A percentile compares a stretch with the other conserved stretches of the same genome.
Conservation (phyloP, 2,113 vertebrate genomes). For the Tenrec ecaudatus region DNA sequence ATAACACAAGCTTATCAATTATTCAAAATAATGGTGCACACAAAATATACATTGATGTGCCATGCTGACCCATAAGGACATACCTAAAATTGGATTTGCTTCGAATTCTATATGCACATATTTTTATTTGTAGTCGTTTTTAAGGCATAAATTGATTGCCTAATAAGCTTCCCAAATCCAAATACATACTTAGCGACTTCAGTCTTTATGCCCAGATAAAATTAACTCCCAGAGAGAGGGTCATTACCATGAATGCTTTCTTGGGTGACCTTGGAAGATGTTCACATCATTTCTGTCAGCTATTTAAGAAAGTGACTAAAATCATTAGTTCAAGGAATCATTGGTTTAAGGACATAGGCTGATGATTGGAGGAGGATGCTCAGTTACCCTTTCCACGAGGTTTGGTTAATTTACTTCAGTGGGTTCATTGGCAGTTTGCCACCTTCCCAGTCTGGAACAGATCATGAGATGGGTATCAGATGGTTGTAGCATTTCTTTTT, state of each 20-base stretch:
- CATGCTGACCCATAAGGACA: not conserved
- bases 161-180: not conserved
- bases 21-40: not conserved
- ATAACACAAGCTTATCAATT: too few species aligned
- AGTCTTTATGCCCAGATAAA: not conserved
- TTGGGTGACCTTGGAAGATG: not conserved
- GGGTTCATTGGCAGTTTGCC: not conserved
- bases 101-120: not conserved
- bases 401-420: not conserved
- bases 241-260: not conserved
- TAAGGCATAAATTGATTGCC: not conserved
- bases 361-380: not conserved
- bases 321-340: not conserved
- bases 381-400: not conserved
- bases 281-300: not conserved
- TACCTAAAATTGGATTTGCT: not conserved
- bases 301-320: not conserved
- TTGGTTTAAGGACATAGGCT: not conserved
- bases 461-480: not conserved
- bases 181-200: not conserved
- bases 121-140: not conserved
- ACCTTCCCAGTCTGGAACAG: not conserved
- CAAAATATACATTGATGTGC: not conserved
- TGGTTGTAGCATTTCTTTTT: not conserved
- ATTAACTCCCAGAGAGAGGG: not conserved